Percentiles rank a stretch among this genome's conserved stretches.
Evolutionary conservation across 2,888 invertebrate species (phyloP).

Genomic region (Diaprepes abbreviatus): DNA sequence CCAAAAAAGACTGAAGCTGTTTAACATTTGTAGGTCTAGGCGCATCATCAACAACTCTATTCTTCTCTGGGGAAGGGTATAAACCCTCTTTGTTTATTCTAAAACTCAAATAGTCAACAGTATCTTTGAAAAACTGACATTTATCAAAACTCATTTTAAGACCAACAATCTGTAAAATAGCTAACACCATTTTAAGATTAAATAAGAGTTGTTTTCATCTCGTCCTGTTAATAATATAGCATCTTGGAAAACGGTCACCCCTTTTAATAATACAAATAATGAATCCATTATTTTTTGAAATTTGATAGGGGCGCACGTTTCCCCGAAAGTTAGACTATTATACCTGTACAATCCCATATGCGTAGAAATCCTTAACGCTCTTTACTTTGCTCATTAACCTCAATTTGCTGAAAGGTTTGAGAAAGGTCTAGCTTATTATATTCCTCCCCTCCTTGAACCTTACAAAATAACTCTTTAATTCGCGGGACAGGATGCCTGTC

Average conservation of each 20-base stretch:
- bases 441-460: conserved; percentile 50
- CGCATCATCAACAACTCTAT: conserved; percentile 40
- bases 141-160: conserved; percentile 44
- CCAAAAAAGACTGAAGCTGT: conserved; percentile 48
- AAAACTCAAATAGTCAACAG: neutral
- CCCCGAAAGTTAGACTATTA: conserved; percentile 56
- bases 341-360: conserved; percentile 56
- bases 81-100: no score
- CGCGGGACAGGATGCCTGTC: conserved; percentile 54
- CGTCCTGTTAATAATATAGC: conserved; percentile 54
- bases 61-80: conserved; percentile 36
- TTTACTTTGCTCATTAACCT: conserved; percentile 34
- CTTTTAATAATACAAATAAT: conserved; percentile 50
- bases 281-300: conserved; percentile 60
- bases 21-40: conserved; percentile 39
- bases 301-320: conserved; percentile 59
- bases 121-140: conserved; percentile 39
- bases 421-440: conserved; percentile 51
- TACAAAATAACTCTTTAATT: conserved; percentile 53
- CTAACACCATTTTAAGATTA: conserved; percentile 40
- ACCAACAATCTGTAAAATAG: conserved; percentile 38
- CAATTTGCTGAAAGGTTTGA: conserved; percentile 30
- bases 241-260: conserved; percentile 54
- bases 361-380: no score
- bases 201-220: conserved; percentile 27